phyloP scores from a whole-genome alignment of 2,797 vertebrate species.

The Vultur gryphus region DNA sequence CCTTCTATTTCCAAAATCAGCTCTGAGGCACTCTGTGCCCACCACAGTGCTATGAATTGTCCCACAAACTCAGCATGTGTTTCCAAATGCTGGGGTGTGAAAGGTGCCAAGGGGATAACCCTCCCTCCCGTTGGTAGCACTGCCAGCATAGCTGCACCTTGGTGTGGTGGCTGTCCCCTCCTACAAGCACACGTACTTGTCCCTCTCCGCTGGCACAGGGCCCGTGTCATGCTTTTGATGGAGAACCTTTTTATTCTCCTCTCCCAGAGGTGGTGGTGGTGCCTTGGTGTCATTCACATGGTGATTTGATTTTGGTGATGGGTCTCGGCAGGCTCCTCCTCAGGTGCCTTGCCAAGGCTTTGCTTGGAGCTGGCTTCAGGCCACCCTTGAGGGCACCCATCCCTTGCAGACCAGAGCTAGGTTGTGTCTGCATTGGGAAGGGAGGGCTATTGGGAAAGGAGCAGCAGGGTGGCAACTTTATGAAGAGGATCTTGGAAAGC shows the following conservation, averaged over 20 bases:
- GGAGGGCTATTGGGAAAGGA: neutral
- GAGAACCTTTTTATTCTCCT: neutral
- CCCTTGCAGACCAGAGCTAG: neutral
- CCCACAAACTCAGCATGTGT: neutral
- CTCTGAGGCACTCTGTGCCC: neutral
- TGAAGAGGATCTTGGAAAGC: neutral
- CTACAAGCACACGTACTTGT: rapidly evolving
- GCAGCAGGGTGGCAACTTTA: neutral
- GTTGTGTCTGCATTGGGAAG: neutral
- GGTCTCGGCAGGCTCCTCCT: neutral
- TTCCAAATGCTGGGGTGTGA: neutral
- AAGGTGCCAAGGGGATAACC: neutral
- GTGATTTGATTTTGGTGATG: neutral
- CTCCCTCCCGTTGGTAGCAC: neutral
- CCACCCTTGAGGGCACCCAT: neutral
- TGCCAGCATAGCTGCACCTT: neutral
- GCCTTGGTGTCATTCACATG: neutral
- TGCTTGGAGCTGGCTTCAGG: neutral
- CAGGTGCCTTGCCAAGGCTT: neutral
- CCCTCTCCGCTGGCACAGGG: neutral
- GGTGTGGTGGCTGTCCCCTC: neutral
- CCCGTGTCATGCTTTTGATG: neutral
- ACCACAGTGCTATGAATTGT: neutral
- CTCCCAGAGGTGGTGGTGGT: neutral
- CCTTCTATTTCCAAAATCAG: neutral